Evolutionary conservation across 2,888 invertebrate species (phyloP).

Genomic region (Coleophora deauratella): DNA sequence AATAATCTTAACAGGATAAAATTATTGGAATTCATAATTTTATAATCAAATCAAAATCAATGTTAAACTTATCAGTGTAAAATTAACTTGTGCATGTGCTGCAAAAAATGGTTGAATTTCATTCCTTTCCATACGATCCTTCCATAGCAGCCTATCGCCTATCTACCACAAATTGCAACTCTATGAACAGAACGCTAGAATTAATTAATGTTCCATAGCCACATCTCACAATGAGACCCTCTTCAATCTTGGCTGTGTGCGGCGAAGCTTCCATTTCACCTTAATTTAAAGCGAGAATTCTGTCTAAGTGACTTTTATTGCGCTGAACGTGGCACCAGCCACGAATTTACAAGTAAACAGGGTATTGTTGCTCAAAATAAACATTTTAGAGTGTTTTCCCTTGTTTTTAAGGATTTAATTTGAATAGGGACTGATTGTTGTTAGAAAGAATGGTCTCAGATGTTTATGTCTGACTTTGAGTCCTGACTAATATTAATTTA

Average conservation of each 20-base stretch:
- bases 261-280: constrained; percentile 21
- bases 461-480: too few species aligned
- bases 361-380: constrained; percentile 2
- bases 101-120: too few species aligned
- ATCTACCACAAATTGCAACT: too few species aligned
- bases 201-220: constrained; percentile 38
- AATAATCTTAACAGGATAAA: too few species aligned
- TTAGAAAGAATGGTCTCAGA: too few species aligned
- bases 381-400: constrained; percentile 23
- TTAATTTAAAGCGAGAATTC: constrained; percentile 35
- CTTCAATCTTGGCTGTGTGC: constrained; percentile 32
- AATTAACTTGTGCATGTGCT: too few species aligned
- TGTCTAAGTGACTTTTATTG: constrained; percentile 39
- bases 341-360: constrained; percentile 20
- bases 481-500: too few species aligned
- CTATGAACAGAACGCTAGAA: constrained; percentile 16
- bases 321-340: constrained; percentile 22
- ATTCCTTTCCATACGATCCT: too few species aligned
- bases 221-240: constrained; percentile 38
- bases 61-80: too few species aligned
- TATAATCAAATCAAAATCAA: too few species aligned
- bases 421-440: constrained; percentile 1
- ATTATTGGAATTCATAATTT: too few species aligned
- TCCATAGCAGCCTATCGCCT: too few species aligned
- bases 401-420: constrained; percentile 16